Percentiles rank a stretch among this genome's conserved stretches.
These are phyloP conservation scores for Diabrotica virgifera DNA, from an alignment of 1,140 invertebrate genomes.

Conservation along the genomic window DNA sequence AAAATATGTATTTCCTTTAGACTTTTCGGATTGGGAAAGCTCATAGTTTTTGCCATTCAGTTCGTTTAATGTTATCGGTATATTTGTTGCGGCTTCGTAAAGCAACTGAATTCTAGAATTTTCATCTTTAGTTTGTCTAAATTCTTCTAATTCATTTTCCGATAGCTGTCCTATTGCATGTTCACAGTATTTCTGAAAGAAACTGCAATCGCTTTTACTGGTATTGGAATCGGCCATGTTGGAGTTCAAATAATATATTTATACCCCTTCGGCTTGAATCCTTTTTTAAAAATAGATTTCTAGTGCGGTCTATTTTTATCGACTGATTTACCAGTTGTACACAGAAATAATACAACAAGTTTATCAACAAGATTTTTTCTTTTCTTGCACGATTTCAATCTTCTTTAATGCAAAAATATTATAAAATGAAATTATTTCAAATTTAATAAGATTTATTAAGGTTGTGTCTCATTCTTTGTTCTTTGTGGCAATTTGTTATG, in stretches of 20 bases:
- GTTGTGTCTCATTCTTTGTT: no score
- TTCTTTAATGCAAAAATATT: no score
- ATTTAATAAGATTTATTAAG: no score
- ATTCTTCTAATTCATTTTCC: constrained; percentile 30
- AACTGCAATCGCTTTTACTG: constrained; percentile 16
- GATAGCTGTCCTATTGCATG: constrained; percentile 35
- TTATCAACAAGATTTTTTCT: no score
- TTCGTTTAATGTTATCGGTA: constrained; percentile 37
- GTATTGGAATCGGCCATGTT: neutral
- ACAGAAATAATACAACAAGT: no score
- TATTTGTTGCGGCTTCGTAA: constrained; percentile 31
- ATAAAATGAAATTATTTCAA: no score
- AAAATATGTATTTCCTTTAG: constrained; percentile 75
- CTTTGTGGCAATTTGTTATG: no score
- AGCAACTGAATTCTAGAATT: constrained; percentile 39
- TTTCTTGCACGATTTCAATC: no score
- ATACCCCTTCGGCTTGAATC: no score
- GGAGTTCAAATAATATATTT: neutral
- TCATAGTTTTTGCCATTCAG: constrained; percentile 60
- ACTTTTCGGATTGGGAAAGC: constrained; percentile 64
- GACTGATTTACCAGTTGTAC: no score
- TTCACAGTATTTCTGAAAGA: constrained; percentile 42
- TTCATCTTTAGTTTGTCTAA: constrained; percentile 35
- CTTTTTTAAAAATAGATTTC: no score
- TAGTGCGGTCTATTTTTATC: no score